Percentiles rank a stretch among this genome's conserved stretches.
These are phyloP conservation scores for Camponotus fellah DNA, from an alignment of 2,888 invertebrate species.

Conservation along the genomic window DNA sequence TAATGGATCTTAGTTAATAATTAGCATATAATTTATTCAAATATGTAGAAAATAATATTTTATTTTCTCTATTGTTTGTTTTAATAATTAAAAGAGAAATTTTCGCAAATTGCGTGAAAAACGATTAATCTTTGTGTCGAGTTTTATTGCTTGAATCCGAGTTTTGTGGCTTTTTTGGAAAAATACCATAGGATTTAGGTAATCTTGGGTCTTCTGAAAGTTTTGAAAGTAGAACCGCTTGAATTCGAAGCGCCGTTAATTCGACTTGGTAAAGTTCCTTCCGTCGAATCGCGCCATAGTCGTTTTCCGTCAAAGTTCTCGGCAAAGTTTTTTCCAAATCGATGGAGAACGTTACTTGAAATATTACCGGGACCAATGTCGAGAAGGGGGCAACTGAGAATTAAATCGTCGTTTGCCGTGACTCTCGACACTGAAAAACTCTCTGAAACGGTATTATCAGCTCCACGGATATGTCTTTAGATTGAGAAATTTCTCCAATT, in stretches of 20 bases:
- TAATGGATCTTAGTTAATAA: neutral
- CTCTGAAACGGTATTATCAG: constrained; percentile 26
- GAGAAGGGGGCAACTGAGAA: constrained; percentile 21
- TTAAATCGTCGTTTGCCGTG: constrained; percentile 46
- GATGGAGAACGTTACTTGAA: constrained; percentile 23
- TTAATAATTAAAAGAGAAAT: constrained; percentile 7
- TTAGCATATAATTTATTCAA: neutral
- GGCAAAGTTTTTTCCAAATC: constrained; percentile 12
- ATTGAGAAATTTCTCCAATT: neutral
- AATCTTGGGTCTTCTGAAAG: constrained; percentile 5
- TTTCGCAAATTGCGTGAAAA: neutral
- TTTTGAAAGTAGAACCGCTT: constrained; percentile 37
- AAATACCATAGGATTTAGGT: neutral
- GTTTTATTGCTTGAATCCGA: neutral
- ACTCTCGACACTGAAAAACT: constrained; percentile 37
- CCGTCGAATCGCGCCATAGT: constrained; percentile 7
- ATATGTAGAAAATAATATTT: neutral
- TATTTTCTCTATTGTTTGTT: neutral
- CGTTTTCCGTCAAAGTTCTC: constrained; percentile 19
- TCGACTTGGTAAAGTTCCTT: constrained; percentile 48
- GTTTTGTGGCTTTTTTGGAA: neutral
- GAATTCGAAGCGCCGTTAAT: constrained; percentile 49
- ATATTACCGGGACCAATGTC: constrained; percentile 2
- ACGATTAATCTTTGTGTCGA: neutral
- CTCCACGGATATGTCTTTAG: neutral